phyloP scores from a whole-genome alignment of 2,113 vertebrate species.

The Dasyprocta punctata region DNA sequence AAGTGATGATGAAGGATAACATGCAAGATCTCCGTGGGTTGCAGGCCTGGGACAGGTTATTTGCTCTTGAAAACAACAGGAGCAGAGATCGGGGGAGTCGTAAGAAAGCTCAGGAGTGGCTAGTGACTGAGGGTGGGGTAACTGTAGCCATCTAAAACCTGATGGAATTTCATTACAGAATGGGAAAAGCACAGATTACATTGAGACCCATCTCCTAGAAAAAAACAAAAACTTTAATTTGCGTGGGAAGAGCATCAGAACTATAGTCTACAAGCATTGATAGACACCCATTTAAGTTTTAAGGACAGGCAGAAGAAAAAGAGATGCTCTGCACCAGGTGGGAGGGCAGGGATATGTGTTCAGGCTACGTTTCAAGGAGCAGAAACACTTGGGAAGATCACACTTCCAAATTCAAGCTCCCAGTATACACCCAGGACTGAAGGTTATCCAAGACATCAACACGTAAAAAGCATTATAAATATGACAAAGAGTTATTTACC shows the following conservation, averaged over 20 bases:
- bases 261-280: not conserved
- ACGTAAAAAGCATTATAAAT: not conserved
- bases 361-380: not conserved
- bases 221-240: not conserved
- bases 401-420: not conserved
- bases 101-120: not conserved
- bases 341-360: not conserved
- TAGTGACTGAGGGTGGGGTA: not conserved
- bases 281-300: not conserved
- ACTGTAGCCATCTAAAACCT: not conserved
- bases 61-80: not conserved
- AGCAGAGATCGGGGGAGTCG: not conserved
- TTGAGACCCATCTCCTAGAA: not conserved
- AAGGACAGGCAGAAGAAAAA: not conserved
- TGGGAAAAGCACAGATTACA: not conserved
- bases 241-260: not conserved
- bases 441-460: not conserved
- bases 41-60: not conserved
- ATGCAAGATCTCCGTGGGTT: not conserved
- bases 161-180: not conserved
- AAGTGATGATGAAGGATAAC: too few relatives aligned
- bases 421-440: not conserved
- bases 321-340: not conserved
- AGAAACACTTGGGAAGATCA: not conserved
- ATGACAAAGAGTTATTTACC: not conserved